A percentile compares a stretch with the other conserved stretches of the same genome.
Conservation (phyloP, 2,113 vertebrate species). For the Stigmatopora nigra region DNA sequence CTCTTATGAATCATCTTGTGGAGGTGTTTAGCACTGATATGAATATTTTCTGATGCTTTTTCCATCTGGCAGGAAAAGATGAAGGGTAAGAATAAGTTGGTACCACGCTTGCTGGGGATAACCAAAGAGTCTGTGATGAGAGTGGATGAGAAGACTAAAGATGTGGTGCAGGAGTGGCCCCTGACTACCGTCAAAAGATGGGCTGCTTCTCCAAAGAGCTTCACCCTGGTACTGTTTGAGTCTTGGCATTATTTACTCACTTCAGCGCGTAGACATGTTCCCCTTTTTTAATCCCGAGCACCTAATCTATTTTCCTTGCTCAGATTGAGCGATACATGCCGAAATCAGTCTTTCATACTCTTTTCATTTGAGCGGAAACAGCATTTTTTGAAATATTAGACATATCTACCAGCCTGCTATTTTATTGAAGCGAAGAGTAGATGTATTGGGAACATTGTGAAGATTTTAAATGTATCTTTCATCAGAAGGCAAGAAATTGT, state of each 20-base stretch:
- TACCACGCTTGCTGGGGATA: constrained; percentile 90
- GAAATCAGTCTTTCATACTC: neutral
- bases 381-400: constrained; percentile 15
- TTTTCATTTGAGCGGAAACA: constrained; percentile 25
- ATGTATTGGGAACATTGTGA: constrained; percentile 24
- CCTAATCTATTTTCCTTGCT: constrained; percentile 14
- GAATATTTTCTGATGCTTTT: constrained; percentile 40
- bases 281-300: constrained; percentile 8
- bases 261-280: neutral
- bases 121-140: constrained; percentile 99
- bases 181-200: constrained; percentile 98
- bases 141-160: constrained; percentile 97
- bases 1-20: constrained; percentile 51
- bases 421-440: constrained; percentile 41
- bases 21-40: constrained; percentile 36
- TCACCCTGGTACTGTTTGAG: constrained; percentile 83
- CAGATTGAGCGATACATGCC: constrained; percentile 8
- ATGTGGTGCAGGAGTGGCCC: constrained; percentile 96
- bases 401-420: constrained; percentile 20
- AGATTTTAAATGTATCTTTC: constrained; percentile 48
- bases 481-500: constrained; percentile 20
- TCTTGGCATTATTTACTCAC: constrained; percentile 5
- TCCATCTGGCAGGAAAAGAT: constrained; percentile 84
- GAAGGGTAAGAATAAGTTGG: constrained; percentile 98
- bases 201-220: constrained; percentile 98